phyloP scores from a whole-genome alignment of 2,888 invertebrate species.

The Brachyopa scutellaris region DNA sequence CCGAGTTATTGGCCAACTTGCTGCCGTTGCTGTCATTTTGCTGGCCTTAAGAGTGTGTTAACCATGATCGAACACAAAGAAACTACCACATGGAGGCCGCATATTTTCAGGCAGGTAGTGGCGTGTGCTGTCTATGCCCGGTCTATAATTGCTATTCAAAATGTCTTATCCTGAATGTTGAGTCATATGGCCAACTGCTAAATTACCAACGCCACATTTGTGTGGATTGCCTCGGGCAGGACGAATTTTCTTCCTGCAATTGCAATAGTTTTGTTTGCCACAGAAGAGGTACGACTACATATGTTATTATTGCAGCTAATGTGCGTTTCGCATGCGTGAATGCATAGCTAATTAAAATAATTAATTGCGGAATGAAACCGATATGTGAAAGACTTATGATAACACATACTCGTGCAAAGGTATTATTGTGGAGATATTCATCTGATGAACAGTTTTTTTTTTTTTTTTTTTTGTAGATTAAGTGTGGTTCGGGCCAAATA shows the following conservation, averaged over 20 bases:
- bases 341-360: slow-evolving; percentile 66
- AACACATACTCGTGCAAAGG: not conserved
- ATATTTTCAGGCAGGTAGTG: slow-evolving; percentile 35
- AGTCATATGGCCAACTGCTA: slow-evolving; percentile 61
- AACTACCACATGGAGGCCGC: slow-evolving; percentile 3
- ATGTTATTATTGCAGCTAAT: slow-evolving; percentile 47
- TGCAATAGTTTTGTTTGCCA: not conserved
- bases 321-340: slow-evolving; percentile 64
- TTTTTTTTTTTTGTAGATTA: slow-evolving; percentile 2
- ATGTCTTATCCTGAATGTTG: slow-evolving; percentile 68
- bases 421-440: not conserved
- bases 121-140: slow-evolving; percentile 62
- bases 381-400: not conserved
- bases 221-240: slow-evolving; percentile 59
- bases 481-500: not conserved
- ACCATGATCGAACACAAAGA: slow-evolving; percentile 45
- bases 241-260: slow-evolving; percentile 60
- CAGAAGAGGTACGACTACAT: not conserved
- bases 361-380: slow-evolving; percentile 58
- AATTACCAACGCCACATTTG: slow-evolving; percentile 43
- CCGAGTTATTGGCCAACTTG: slow-evolving; percentile 61
- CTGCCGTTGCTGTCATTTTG: slow-evolving; percentile 36
- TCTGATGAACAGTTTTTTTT: slow-evolving; percentile 4
- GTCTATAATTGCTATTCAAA: slow-evolving; percentile 71
- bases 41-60: slow-evolving; percentile 58